Conservation (phyloP, 2,888 invertebrate species). For the Tiliacea aurago region DNA sequence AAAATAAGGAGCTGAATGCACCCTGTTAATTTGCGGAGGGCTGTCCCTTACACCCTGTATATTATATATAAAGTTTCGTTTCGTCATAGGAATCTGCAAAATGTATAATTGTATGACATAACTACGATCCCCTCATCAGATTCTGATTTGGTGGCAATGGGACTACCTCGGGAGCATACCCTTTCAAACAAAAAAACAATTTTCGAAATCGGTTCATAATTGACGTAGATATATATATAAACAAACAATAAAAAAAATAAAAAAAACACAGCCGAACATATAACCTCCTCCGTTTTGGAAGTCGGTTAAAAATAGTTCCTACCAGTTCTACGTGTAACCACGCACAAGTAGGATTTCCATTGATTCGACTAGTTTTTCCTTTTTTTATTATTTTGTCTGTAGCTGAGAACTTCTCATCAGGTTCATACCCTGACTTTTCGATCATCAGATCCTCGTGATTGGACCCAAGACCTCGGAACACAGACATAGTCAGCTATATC, state of each 20-base stretch:
- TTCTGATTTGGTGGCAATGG: too few relatives aligned
- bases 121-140: too few relatives aligned
- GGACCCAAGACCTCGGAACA: conserved; percentile 20
- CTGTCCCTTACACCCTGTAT: too few relatives aligned
- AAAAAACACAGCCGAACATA: too few relatives aligned
- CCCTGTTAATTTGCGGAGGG: too few relatives aligned
- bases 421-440: conserved; percentile 1
- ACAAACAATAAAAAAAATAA: too few relatives aligned
- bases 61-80: conserved; percentile 15
- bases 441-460: background rate
- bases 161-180: too few relatives aligned
- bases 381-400: conserved; percentile 1
- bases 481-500: conserved; percentile 12
- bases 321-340: conserved; percentile 10
- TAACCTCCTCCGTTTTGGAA: too few relatives aligned
- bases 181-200: too few relatives aligned
- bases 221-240: too few relatives aligned
- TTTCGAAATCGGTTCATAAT: too few relatives aligned
- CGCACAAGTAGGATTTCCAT: conserved; percentile 3
- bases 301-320: background rate
- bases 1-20: too few relatives aligned
- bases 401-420: background rate
- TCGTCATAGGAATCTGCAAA: conserved; percentile 13
- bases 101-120: background rate
- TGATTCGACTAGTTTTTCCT: background rate